Conservation (phyloP, 2,797 vertebrate species). For the Siniperca undulata region DNA sequence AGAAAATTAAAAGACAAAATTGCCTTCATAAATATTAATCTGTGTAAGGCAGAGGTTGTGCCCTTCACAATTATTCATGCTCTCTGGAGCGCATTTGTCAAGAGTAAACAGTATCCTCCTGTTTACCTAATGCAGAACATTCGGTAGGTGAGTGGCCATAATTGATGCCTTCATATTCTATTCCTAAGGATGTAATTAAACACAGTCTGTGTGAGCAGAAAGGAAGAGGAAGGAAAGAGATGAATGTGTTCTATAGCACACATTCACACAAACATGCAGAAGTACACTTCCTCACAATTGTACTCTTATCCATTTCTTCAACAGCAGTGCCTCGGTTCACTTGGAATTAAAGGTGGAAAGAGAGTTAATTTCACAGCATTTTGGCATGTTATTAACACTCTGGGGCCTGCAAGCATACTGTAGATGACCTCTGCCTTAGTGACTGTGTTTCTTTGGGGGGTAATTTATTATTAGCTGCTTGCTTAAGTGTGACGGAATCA, state of each 20-base stretch:
- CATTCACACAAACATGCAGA: neutral
- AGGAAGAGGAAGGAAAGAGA: too few species aligned
- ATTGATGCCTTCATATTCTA: conserved; percentile 76
- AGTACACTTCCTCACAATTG: neutral
- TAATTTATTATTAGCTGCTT: conserved; percentile 63
- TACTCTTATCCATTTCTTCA: conserved; percentile 32
- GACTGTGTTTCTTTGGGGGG: conserved; percentile 19
- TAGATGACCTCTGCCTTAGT: conserved; percentile 33
- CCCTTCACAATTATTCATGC: conserved; percentile 79
- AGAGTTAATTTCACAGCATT: conserved; percentile 75
- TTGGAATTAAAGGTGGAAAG: conserved; percentile 60
- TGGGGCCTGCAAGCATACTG: conserved; percentile 11
- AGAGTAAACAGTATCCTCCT: conserved; percentile 78
- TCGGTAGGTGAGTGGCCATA: conserved; percentile 69
- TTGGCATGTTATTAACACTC: conserved; percentile 50
- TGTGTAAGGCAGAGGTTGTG: conserved; percentile 68
- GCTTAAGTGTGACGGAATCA: conserved; percentile 69
- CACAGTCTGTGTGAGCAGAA: conserved; percentile 23
- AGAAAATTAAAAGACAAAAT: conserved; percentile 76
- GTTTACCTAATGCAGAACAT: conserved; percentile 76
- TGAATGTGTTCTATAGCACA: neutral
- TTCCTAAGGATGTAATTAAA: conserved; percentile 77
- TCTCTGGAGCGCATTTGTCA: conserved; percentile 72
- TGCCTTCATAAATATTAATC: conserved; percentile 81
- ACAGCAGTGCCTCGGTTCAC: conserved; percentile 24